Percentiles rank a stretch among this genome's conserved stretches.
Evolutionary conservation across 2,888 invertebrate genomes (phyloP).

Genomic region (Tinea pellionella): DNA sequence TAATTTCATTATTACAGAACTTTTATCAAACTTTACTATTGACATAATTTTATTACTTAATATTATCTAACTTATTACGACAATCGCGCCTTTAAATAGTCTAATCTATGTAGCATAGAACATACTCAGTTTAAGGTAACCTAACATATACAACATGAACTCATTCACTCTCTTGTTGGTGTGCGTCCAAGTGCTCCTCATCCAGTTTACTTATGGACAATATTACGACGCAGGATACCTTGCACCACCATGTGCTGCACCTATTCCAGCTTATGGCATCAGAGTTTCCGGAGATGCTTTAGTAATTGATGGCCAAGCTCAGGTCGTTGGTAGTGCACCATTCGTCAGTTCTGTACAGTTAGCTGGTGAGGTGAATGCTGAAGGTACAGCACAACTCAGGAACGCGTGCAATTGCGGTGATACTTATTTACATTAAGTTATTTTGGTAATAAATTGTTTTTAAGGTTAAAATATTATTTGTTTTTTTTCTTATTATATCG

Average conservation of each 20-base stretch:
- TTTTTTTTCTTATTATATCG: too few relatives aligned
- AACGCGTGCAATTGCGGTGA: constrained; percentile 1
- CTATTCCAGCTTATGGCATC: not conserved
- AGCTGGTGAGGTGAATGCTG: not conserved
- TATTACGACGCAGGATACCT: not conserved
- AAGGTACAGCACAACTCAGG: not conserved
- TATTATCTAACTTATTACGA: not conserved
- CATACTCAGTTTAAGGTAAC: not conserved
- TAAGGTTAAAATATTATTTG: too few relatives aligned
- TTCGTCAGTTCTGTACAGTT: not conserved
- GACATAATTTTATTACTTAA: not conserved
- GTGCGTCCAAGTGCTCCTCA: constrained; percentile 6
- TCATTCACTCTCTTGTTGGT: constrained; percentile 11
- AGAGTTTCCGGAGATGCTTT: not conserved
- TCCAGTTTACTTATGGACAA: constrained; percentile 4
- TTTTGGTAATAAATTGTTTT: not conserved
- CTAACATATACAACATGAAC: constrained; percentile 12
- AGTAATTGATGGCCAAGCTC: not conserved
- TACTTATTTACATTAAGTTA: not conserved
- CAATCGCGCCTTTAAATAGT: not conserved
- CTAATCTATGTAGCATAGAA: not conserved
- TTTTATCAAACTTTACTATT: not conserved
- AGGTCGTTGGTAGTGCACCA: not conserved
- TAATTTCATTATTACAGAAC: not conserved
- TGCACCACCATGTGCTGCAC: not conserved